Conservation (phyloP, 2,888 invertebrate genomes). For the Saturnia pavonia region DNA sequence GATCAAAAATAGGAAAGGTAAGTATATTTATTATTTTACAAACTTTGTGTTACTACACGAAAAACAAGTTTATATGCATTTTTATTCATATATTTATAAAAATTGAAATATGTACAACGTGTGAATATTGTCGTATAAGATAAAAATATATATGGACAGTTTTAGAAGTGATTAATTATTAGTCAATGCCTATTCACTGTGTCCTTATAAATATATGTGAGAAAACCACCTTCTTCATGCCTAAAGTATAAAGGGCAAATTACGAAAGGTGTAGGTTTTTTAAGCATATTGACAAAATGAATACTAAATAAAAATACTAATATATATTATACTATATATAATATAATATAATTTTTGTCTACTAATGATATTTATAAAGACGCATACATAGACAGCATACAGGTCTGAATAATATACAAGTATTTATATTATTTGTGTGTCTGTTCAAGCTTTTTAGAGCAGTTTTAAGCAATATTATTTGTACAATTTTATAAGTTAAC, state of each 20-base stretch:
- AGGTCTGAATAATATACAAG: too few species aligned
- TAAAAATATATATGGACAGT: too few species aligned
- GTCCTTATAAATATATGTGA: not conserved
- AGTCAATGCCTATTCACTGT: not conserved
- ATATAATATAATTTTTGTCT: too few species aligned
- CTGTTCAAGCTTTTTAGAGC: too few species aligned
- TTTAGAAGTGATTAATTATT: not conserved
- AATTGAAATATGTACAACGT: not conserved
- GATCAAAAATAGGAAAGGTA: not conserved
- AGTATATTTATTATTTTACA: not conserved
- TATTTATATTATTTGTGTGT: too few species aligned
- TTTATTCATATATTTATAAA: not conserved
- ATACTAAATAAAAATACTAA: not conserved
- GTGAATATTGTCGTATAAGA: not conserved
- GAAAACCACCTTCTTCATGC: not conserved
- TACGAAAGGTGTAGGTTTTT: not conserved
- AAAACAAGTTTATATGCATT: not conserved
- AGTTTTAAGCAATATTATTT: too few species aligned
- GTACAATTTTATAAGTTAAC: too few species aligned
- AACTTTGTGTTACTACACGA: not conserved
- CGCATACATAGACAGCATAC: too few species aligned
- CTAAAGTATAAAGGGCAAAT: not conserved
- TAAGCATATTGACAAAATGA: not conserved
- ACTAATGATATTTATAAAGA: too few species aligned
- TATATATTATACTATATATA: too few species aligned